phyloP scores from a whole-genome alignment of 2,113 vertebrate genomes.

The Psittacus erithacus region DNA sequence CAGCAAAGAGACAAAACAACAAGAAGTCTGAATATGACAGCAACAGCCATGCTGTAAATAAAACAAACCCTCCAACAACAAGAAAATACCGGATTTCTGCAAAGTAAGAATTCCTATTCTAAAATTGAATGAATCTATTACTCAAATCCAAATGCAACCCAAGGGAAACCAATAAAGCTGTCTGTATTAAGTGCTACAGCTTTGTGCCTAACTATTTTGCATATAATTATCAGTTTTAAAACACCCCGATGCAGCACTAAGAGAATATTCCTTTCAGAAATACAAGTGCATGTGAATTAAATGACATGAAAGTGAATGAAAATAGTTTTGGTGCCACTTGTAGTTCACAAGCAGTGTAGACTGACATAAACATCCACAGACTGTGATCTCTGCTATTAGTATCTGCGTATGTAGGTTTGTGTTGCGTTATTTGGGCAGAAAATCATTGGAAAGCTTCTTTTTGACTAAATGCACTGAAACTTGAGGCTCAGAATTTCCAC shows the following conservation, averaged over 20 bases:
- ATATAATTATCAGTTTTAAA: neutral
- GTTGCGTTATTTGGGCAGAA: neutral
- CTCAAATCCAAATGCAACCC: neutral
- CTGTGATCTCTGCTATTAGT: neutral
- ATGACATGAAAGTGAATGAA: neutral
- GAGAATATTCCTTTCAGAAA: neutral
- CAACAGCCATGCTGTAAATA: accelerated
- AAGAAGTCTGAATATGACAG: neutral
- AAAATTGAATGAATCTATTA: neutral
- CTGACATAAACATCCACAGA: neutral
- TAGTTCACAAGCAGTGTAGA: neutral
- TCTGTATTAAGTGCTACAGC: neutral
- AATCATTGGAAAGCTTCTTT: neutral
- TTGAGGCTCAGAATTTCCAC: neutral
- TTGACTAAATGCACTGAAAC: neutral
- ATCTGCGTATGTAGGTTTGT: neutral
- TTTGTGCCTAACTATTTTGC: neutral
- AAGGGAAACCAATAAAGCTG: neutral
- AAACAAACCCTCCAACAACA: neutral
- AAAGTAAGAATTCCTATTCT: neutral
- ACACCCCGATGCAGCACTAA: neutral
- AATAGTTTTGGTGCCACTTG: neutral
- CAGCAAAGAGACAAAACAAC: neutral
- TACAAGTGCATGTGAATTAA: neutral
- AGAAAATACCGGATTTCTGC: neutral